phyloP scores from a whole-genome alignment of 2,888 invertebrate genomes.

The Oscheius onirici region DNA sequence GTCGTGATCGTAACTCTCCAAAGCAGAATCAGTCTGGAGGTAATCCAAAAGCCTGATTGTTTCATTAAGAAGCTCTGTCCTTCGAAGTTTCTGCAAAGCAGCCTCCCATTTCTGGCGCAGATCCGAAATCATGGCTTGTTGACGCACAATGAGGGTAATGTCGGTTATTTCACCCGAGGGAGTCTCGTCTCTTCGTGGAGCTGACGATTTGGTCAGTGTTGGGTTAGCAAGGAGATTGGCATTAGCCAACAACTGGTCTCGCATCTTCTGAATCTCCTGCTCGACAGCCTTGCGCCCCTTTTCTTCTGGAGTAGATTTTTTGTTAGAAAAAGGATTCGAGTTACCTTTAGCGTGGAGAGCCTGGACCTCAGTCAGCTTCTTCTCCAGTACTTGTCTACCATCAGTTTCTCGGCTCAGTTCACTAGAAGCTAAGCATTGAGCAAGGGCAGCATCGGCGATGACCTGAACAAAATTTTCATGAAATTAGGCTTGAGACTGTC shows the following conservation, averaged over 20 bases:
- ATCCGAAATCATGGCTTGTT: conserved; percentile 58
- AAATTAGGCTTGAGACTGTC: too few relatives aligned
- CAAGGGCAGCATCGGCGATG: background rate
- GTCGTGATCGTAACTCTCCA: conserved; percentile 18
- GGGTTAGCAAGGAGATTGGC: conserved; percentile 60
- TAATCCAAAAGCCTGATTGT: background rate
- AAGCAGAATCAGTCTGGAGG: background rate
- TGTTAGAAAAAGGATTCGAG: background rate
- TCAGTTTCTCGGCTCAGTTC: conserved; percentile 4
- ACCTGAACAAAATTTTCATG: background rate
- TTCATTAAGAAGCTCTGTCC: conserved; percentile 53
- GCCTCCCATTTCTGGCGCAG: conserved; percentile 34
- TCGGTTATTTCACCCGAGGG: conserved; percentile 42
- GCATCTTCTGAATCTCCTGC: conserved; percentile 54
- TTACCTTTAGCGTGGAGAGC: conserved; percentile 5
- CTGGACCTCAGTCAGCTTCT: background rate
- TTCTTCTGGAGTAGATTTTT: conserved; percentile 43
- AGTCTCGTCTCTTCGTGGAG: conserved; percentile 2
- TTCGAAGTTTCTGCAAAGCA: conserved; percentile 47
- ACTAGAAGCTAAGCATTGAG: conserved; percentile 1
- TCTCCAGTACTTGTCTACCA: background rate
- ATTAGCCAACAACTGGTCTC: conserved; percentile 63
- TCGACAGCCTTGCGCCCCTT: conserved; percentile 47
- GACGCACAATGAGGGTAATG: conserved; percentile 55
- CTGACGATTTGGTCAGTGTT: conserved; percentile 43